Base-by-base conservation (phyloP, 1,140 invertebrate genomes). In the Neodiprion virginianus region DNA sequence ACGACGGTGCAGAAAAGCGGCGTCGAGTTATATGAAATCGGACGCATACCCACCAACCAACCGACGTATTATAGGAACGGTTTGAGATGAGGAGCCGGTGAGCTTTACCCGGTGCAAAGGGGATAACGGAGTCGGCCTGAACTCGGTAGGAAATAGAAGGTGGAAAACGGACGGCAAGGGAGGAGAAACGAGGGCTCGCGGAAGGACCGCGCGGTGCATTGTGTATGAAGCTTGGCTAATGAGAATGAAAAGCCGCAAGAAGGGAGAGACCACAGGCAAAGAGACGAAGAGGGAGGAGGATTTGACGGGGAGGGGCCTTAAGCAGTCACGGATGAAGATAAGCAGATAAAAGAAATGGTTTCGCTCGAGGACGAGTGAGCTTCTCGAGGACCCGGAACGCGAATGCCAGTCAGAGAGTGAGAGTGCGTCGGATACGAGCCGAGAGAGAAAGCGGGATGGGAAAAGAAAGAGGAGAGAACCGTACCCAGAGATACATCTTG, bases 1-100 rank as follows among this genome's bases (percentile, higher is more conserved):
- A 79, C 69, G 79, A 72, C 79, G 81, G 79, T 82, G 79, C 80
- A 73, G 78, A 82, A 83, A 83, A 83, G 83, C 82, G 81, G 83
- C 80, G 7, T 14, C 61, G 61, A 17, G 61, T 65, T 40, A 40
- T 40, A 40, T 40, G 28, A 2, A 40, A 40, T 5, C 28, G 28
- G 28, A 40, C 28, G 5, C 28, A 40, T 40, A 40, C 1, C 28
- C 5, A 40, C 28, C 28, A 40, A 40, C 28, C 28, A 5, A 40
- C 28, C 28, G 1, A 40, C 28, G 53, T 61, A 17, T 61, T 14
- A 61, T 7, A 61, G 53, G 8, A 14, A 61, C n/a, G 11, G 8
- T 17, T 61, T 14, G 53, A 7, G 53, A 61, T 14, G 11, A 17
- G n/a, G 53, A 61, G 53, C 53, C 53, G 8, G n/a, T 3, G n/a